phyloP scores from a whole-genome alignment of 64 coral and sea anemone genomes.

The Porites lutea region DNA sequence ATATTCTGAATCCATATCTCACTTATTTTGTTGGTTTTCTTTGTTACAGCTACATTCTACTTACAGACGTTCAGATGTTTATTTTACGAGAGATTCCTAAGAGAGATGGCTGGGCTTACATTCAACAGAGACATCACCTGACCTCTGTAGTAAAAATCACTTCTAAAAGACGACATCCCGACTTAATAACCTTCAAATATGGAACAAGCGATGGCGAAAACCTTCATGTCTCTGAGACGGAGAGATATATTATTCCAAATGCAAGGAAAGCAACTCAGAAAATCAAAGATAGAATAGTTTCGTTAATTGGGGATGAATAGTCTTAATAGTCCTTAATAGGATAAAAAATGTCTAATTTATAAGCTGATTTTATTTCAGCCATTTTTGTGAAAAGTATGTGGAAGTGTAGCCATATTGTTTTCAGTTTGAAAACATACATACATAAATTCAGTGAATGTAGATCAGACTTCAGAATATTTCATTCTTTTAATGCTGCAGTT shows the following conservation, averaged over 20 bases:
- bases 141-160: constrained; percentile 86
- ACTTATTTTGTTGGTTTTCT: background rate
- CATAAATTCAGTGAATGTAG: no score
- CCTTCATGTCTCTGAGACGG: constrained; percentile 62
- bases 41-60: constrained; percentile 79
- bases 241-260: constrained; percentile 94
- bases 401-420: no score
- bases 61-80: constrained; percentile 88
- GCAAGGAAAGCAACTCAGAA: constrained; percentile 89
- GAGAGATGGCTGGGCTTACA: constrained; percentile 85
- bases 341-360: no score
- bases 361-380: no score
- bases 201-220: constrained; percentile 52
- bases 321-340: background rate
- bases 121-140: constrained; percentile 90
- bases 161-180: constrained; percentile 94
- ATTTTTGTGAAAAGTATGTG: no score
- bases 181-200: constrained; percentile 96
- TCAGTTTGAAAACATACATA: no score
- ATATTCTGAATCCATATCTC: background rate
- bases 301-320: constrained; percentile 58
- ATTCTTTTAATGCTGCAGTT: no score
- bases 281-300: constrained; percentile 94
- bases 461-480: no score
- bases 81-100: constrained; percentile 87